Evolutionary conservation across 2,888 invertebrate genomes (phyloP).

Genomic region (Drosophila heteroneura): DNA sequence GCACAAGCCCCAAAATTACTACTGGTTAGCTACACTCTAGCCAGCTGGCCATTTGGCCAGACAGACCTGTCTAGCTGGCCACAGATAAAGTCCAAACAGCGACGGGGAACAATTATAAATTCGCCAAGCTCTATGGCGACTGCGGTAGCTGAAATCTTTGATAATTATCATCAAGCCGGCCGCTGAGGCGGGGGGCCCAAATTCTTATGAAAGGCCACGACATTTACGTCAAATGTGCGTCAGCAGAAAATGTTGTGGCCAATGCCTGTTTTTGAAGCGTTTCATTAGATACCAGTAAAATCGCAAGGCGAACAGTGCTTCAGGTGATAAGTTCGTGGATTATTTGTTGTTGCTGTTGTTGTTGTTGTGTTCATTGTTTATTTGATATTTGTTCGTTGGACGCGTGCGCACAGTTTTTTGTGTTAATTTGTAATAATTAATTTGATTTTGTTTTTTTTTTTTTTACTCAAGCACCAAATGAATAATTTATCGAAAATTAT

Average conservation of each 20-base stretch:
- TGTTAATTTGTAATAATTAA: conserved; percentile 75
- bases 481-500: conserved; percentile 48
- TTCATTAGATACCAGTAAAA: conserved; percentile 54
- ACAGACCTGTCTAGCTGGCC: conserved; percentile 48
- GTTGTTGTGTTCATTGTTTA: conserved; percentile 42
- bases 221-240: conserved; percentile 61
- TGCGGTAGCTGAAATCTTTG: conserved; percentile 52
- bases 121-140: conserved; percentile 51
- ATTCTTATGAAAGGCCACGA: conserved; percentile 39
- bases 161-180: conserved; percentile 46
- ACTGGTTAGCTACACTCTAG: conserved; percentile 37
- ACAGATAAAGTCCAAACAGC: conserved; percentile 24
- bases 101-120: conserved; percentile 63
- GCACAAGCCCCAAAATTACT: conserved; percentile 53
- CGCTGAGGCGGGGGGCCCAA: not conserved
- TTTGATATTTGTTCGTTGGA: conserved; percentile 43
- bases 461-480: conserved; percentile 35
- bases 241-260: conserved; percentile 55
- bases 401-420: conserved; percentile 58
- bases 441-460: conserved; percentile 41
- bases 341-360: conserved; percentile 17
- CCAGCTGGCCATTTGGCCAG: conserved; percentile 5
- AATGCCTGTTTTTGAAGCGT: conserved; percentile 14
- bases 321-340: conserved; percentile 50
- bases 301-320: conserved; percentile 26